Conservation (phyloP, 2,888 invertebrate species). For the Limnephilus auricula region DNA sequence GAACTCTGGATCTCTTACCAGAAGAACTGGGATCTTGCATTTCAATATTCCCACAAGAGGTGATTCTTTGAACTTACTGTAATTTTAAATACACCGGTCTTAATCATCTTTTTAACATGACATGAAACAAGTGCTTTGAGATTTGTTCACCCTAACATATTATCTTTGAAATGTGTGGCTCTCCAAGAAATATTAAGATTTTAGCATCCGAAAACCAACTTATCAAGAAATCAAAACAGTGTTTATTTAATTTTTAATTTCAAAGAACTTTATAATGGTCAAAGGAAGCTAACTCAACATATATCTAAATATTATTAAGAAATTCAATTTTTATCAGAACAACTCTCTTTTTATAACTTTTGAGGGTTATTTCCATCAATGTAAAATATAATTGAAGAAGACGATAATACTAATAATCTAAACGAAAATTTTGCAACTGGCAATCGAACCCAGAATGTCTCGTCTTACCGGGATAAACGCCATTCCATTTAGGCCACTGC, state of each 20-base stretch:
- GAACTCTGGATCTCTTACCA: neutral
- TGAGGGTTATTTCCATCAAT: too few relatives aligned
- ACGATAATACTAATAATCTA: too few relatives aligned
- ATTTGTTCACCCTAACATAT: neutral
- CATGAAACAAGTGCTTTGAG: neutral
- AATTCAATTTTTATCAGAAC: too few relatives aligned
- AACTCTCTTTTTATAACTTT: too few relatives aligned
- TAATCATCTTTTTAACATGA: neutral
- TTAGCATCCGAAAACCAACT: neutral
- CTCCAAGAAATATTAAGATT: neutral
- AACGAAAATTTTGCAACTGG: too few relatives aligned
- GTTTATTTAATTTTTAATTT: neutral
- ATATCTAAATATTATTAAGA: too few relatives aligned
- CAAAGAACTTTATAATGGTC: too few relatives aligned
- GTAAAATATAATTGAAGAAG: too few relatives aligned
- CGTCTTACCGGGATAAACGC: too few relatives aligned
- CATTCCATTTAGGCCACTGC: too few relatives aligned
- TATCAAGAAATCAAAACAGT: neutral
- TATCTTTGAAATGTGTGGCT: neutral
- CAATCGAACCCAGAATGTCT: too few relatives aligned
- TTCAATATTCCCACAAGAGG: constrained; percentile 8
- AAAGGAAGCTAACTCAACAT: too few relatives aligned
- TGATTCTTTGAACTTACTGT: neutral
- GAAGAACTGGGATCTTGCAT: neutral
- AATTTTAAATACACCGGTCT: neutral